phyloP scores from a whole-genome alignment of 2,113 vertebrate species.

The Pseudois nayaur region DNA sequence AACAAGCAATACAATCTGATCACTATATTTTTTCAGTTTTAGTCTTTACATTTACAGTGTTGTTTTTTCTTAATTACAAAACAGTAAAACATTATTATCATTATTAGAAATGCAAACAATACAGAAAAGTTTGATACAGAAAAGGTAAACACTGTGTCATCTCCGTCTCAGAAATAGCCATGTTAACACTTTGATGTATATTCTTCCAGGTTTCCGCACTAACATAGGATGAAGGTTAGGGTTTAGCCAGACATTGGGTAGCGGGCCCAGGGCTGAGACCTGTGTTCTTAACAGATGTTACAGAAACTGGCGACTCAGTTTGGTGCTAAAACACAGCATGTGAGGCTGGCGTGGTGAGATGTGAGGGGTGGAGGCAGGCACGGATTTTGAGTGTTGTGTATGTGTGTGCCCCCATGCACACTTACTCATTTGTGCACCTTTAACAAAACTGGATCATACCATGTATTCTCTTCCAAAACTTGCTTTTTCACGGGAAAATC shows the following conservation, averaged over 20 bases:
- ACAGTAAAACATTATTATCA: neutral
- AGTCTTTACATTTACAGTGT: neutral
- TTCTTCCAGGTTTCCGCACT: neutral
- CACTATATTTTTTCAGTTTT: neutral
- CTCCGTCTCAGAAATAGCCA: neutral
- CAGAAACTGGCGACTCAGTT: neutral
- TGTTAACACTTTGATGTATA: neutral
- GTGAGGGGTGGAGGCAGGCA: neutral
- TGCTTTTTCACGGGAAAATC: neutral
- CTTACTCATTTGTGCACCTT: neutral
- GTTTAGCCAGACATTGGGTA: neutral
- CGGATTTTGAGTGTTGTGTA: neutral
- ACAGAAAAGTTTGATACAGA: neutral
- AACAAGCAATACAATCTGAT: neutral
- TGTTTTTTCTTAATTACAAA: neutral
- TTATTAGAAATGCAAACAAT: neutral
- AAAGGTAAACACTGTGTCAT: neutral
- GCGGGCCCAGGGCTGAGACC: neutral
- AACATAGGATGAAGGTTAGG: neutral
- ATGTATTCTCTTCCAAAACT: neutral
- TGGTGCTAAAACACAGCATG: no score
- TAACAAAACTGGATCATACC: neutral
- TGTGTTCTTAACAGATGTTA: neutral
- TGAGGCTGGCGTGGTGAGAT: neutral
- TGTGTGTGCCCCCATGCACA: neutral